Conservation (phyloP, 2,113 vertebrate genomes). For the Protomyctophum bolini region DNA sequence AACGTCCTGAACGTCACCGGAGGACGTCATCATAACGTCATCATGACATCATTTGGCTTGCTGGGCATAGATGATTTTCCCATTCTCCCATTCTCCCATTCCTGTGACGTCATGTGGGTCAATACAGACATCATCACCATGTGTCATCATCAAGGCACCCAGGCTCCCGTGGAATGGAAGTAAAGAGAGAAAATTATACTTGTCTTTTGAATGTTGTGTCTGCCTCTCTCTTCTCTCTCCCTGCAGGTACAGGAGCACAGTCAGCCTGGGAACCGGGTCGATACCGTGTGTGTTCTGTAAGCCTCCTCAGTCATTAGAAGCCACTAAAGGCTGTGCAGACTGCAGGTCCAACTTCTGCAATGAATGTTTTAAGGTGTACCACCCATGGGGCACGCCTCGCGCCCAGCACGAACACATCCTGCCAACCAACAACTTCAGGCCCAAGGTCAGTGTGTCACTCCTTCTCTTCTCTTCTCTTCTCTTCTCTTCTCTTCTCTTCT, state of each 20-base stretch:
- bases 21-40: too few relatives aligned
- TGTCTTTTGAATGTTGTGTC: too few relatives aligned
- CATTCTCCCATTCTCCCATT: too few relatives aligned
- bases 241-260: constrained; percentile 77
- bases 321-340: constrained; percentile 95
- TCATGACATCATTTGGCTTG: too few relatives aligned
- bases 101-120: too few relatives aligned
- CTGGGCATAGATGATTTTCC: too few relatives aligned
- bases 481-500: neutral
- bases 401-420: constrained; percentile 94
- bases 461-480: neutral
- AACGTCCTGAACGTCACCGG: too few relatives aligned
- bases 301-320: constrained; percentile 87
- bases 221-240: constrained; percentile 11
- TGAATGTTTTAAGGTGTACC: constrained; percentile 97
- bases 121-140: too few relatives aligned
- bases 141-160: too few relatives aligned
- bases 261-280: constrained; percentile 80
- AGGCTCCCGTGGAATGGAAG: too few relatives aligned
- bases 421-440: constrained; percentile 92
- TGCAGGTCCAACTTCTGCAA: constrained; percentile 97
- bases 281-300: constrained; percentile 97
- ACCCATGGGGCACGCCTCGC: constrained; percentile 96
- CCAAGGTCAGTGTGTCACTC: constrained; percentile 83
- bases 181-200: too few relatives aligned